Conservation (phyloP, 2,888 invertebrate species). For the Noctua comes region DNA sequence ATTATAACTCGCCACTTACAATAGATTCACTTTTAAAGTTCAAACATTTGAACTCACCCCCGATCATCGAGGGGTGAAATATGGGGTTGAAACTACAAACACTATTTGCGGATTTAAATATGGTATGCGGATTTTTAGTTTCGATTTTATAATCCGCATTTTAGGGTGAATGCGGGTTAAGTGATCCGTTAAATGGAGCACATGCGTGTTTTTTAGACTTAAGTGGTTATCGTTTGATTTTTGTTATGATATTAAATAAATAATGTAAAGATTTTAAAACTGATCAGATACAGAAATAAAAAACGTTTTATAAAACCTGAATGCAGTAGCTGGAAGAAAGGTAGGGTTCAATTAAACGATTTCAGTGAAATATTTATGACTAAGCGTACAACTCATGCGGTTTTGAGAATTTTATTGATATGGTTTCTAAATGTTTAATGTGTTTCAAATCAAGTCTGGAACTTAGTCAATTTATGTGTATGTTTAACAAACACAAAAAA, state of each 20-base stretch:
- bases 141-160: constrained; percentile 74
- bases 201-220: constrained; percentile 70
- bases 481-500: neutral
- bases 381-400: neutral
- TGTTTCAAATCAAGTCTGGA: neutral
- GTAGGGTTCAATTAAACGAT: neutral
- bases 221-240: constrained; percentile 63
- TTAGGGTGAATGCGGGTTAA: constrained; percentile 72
- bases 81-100: constrained; percentile 75
- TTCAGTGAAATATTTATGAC: constrained; percentile 16
- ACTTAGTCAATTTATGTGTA: too few relatives aligned
- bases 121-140: constrained; percentile 63
- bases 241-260: constrained; percentile 58
- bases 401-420: constrained; percentile 17
- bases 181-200: constrained; percentile 75
- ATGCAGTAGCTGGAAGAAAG: constrained; percentile 2
- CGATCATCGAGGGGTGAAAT: constrained; percentile 84
- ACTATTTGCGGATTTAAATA: constrained; percentile 85
- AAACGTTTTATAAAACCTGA: neutral
- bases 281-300: neutral
- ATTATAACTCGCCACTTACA: constrained; percentile 72
- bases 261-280: neutral
- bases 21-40: constrained; percentile 78
- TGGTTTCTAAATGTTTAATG: neutral
- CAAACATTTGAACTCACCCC: constrained; percentile 79